Base-by-base conservation (phyloP, 2,888 invertebrate genomes). In the Sceliomorpha sp. region DNA sequence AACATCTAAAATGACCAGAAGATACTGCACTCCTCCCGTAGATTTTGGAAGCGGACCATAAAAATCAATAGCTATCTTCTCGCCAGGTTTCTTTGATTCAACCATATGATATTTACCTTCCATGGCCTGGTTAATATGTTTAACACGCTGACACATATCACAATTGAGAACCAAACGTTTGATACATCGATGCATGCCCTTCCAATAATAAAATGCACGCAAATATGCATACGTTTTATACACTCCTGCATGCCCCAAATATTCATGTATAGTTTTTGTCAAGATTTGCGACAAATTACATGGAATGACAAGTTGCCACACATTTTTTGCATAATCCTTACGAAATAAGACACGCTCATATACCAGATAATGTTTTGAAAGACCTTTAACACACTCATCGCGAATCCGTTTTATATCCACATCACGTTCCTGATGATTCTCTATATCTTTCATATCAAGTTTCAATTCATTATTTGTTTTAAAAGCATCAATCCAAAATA, bases 1-100 rank as follows among this genome's bases (percentile, higher is more conserved):
- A 4, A 5, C 5, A 20, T 20, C 20, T 5, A 20, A 20, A 20
- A 20, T 8, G 0, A 66, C 58, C n/a, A 58, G 63, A 1, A 70
- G 17, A 27, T 62, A 73, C 27, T 59, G 63, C 0, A 66, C 53
- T 0, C 60, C 56, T 1, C 66, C 56, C 6, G 8, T 42, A 0
- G 59, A 64, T 32, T 12, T 29, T 0, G 64, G 70, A 1, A 66
- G 24, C 0, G 70, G 71, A 0, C 71, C 63, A 50, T 63, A 68
- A 27, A 60, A 72, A 51, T 69, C 69, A 0, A 69, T 56, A 0
- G 72, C 56, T 0, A 69, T 40, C 4, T 69, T 12, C 13, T 72
- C 60, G 2, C 20, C 12, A 0, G 60, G 60, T 3, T 13, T 1
- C 0, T 59, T 17, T 1, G 72, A 29, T 8, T 14, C 6, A 1